Conservation (phyloP, 2,888 invertebrate genomes). For the Melanchra persicariae region DNA sequence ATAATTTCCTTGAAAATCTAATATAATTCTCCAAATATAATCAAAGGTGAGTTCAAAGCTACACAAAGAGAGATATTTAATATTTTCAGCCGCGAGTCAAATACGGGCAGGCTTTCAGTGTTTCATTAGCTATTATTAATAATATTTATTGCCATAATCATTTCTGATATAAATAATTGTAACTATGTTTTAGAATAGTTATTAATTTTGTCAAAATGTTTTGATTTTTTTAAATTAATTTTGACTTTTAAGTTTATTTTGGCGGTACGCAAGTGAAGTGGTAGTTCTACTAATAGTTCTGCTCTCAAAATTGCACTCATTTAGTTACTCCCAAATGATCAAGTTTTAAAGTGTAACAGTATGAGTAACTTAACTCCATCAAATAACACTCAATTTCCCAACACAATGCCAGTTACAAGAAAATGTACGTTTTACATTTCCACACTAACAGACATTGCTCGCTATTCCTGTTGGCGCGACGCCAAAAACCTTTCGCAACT, state of each 20-base stretch:
- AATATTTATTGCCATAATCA: conserved; percentile 9
- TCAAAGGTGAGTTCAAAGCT: conserved; percentile 20
- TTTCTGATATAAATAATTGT: neutral
- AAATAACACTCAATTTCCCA: conserved; percentile 3
- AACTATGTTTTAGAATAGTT: neutral
- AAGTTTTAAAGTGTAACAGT: neutral
- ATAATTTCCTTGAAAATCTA: neutral
- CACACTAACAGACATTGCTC: conserved; percentile 1
- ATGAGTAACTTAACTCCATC: neutral
- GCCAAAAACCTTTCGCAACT: conserved; percentile 49
- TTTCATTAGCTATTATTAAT: conserved; percentile 6
- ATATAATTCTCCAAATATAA: conserved; percentile 6
- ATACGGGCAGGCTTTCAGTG: neutral
- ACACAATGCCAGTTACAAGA: conserved; percentile 10
- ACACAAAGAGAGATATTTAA: conserved; percentile 15
- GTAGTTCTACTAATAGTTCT: neutral
- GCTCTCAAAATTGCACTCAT: neutral
- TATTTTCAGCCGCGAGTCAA: neutral
- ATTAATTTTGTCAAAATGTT: neutral
- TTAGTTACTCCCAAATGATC: neutral
- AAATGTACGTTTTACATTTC: conserved; percentile 16
- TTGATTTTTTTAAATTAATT: neutral
- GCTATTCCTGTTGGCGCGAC: conserved; percentile 31
- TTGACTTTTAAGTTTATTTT: neutral
- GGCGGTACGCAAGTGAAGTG: neutral